phyloP scores from a whole-genome alignment of 1,140 invertebrate genomes.

The Caenorhabditis latens region DNA sequence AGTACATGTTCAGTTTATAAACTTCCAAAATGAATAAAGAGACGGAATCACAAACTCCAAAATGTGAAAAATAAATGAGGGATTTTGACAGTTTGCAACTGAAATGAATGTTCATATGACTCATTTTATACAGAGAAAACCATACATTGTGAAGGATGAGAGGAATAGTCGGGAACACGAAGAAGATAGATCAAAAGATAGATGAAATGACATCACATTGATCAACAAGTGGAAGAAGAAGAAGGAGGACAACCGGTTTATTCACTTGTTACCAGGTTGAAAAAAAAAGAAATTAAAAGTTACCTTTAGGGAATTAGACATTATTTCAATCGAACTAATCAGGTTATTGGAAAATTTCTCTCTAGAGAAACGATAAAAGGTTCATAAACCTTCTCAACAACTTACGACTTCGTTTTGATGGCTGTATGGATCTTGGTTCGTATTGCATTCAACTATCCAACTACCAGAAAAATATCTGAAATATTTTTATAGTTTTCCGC shows the following conservation, averaged over 20 bases:
- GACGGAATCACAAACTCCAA: background rate
- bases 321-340: no score
- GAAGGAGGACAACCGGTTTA: background rate
- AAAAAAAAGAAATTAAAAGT: no score
- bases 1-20: background rate
- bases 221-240: slow-evolving; percentile 24
- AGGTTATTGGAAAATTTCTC: no score
- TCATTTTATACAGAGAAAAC: background rate
- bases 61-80: background rate
- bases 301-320: no score
- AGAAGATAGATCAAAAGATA: slow-evolving; percentile 46
- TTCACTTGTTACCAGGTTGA: background rate
- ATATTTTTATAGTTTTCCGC: no score
- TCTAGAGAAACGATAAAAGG: no score
- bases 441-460: no score
- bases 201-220: slow-evolving; percentile 57
- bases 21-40: background rate
- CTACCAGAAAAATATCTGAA: no score
- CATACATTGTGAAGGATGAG: background rate
- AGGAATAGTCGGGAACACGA: slow-evolving; percentile 37
- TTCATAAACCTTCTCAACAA: no score
- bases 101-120: background rate
- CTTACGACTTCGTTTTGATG: no score
- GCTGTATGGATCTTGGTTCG: no score
- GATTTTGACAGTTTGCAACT: background rate